phyloP scores from a whole-genome alignment of 1,140 invertebrate genomes.

The Proales similis region DNA sequence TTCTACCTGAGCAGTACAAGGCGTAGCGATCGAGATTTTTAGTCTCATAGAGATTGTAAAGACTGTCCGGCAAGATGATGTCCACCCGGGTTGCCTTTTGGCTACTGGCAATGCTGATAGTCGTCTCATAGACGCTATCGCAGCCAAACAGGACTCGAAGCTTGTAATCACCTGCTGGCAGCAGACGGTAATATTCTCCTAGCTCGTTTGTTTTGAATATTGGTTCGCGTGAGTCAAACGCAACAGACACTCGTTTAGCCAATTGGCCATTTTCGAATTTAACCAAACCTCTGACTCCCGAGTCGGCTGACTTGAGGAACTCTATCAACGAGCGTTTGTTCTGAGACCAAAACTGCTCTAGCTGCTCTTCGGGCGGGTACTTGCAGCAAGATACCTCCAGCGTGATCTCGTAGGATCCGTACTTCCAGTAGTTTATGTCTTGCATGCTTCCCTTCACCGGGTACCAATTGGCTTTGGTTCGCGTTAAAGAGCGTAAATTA shows the following conservation, averaged over 20 bases:
- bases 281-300: conserved; percentile 33
- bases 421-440: conserved; percentile 95
- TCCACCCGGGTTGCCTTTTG: not conserved
- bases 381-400: conserved; percentile 94
- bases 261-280: conserved; percentile 30
- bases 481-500: not conserved
- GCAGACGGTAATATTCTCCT: conserved; percentile 29
- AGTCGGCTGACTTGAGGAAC: conserved; percentile 8
- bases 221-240: conserved; percentile 14
- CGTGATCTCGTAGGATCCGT: conserved; percentile 95
- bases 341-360: conserved; percentile 6
- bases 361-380: conserved; percentile 60
- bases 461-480: conserved; percentile 27
- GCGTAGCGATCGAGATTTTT: not conserved
- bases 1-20: not conserved
- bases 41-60: not conserved
- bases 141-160: conserved; percentile 14
- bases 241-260: conserved; percentile 4
- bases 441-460: conserved; percentile 71
- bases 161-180: conserved; percentile 22
- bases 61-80: conserved; percentile 6
- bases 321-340: conserved; percentile 23
- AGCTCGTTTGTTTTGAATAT: conserved; percentile 19
- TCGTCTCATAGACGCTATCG: not conserved
- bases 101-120: not conserved